Percentiles rank a stretch among this genome's conserved stretches.
These are phyloP conservation scores for Aix galericulata DNA, from an alignment of 2,113 vertebrate genomes.

Conservation along the genomic window DNA sequence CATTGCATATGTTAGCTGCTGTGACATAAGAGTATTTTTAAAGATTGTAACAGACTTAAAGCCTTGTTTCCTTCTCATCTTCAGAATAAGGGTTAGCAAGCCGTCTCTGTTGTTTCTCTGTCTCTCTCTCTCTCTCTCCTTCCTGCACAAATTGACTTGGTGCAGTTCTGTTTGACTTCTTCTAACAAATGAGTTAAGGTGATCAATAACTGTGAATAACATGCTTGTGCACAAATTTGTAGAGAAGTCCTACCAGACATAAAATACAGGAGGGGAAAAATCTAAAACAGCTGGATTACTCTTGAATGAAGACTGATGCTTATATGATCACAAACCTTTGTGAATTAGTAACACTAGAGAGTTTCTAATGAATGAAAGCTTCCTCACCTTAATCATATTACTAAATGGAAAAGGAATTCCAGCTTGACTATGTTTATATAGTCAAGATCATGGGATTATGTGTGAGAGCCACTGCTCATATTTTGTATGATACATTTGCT, in stretches of 20 bases:
- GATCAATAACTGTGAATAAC: background rate
- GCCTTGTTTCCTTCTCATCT: rapidly evolving
- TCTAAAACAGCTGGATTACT: background rate
- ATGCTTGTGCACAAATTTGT: background rate
- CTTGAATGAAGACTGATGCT: background rate
- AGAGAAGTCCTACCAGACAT: background rate
- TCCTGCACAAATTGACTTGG: background rate
- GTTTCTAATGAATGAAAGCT: too few relatives aligned
- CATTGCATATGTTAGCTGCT: background rate
- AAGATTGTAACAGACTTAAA: background rate
- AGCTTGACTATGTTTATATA: too few relatives aligned
- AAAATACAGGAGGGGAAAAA: background rate
- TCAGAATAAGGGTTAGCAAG: background rate
- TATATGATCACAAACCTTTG: background rate
- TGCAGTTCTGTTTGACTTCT: background rate
- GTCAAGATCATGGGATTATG: too few relatives aligned
- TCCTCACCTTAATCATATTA: too few relatives aligned
- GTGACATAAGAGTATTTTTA: background rate
- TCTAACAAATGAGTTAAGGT: background rate
- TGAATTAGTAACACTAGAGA: background rate
- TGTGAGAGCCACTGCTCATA: too few relatives aligned
- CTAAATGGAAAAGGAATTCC: too few relatives aligned
- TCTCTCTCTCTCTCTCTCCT: background rate
- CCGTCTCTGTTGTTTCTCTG: background rate
- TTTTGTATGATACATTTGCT: too few relatives aligned